phyloP scores from a whole-genome alignment of 2,113 vertebrate species.

The Oncorhynchus tshawytscha region DNA sequence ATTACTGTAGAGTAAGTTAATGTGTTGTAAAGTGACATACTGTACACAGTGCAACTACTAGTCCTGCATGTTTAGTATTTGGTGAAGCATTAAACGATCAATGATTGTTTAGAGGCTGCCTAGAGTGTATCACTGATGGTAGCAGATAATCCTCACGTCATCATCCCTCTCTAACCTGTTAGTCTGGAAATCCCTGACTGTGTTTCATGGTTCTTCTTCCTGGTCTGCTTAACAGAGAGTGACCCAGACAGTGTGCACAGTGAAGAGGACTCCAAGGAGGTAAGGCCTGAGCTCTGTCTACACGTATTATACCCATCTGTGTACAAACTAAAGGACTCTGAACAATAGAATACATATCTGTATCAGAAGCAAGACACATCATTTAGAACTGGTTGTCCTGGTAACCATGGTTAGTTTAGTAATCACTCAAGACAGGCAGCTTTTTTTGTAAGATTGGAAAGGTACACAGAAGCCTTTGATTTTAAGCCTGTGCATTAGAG shows the following conservation, averaged over 20 bases:
- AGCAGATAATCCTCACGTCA: not conserved
- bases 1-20: not conserved
- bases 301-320: too few relatives aligned
- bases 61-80: too few relatives aligned
- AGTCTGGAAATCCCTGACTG: constrained; percentile 32
- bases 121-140: too few relatives aligned
- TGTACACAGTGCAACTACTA: too few relatives aligned
- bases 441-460: too few relatives aligned
- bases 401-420: not conserved
- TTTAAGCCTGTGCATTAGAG: too few relatives aligned
- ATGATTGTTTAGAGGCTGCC: too few relatives aligned
- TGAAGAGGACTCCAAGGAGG: constrained; percentile 85
- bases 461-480: too few relatives aligned
- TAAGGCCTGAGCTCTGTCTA: constrained; percentile 55
- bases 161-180: constrained; percentile 32
- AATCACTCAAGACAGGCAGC: not conserved
- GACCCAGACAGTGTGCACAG: constrained; percentile 90
- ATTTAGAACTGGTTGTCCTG: not conserved
- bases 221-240: constrained; percentile 82
- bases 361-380: not conserved
- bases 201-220: constrained; percentile 37
- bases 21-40: not conserved
- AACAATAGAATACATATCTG: too few relatives aligned
- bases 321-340: too few relatives aligned
- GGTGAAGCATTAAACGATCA: too few relatives aligned